Base-by-base conservation (phyloP, 2,888 invertebrate genomes). In the Brenthis ino region DNA sequence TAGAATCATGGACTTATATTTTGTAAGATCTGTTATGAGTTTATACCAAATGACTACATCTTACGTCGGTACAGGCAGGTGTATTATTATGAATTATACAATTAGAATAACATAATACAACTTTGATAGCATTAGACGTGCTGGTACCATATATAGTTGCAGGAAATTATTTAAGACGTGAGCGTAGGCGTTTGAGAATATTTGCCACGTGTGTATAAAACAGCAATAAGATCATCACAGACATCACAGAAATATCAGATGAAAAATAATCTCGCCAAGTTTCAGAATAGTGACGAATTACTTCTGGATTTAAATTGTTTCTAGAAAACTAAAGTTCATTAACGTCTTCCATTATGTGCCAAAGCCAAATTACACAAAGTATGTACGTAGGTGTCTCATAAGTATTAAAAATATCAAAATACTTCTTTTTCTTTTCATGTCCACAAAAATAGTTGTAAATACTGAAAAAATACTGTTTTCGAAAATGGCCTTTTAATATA, bases 311-410 rank as follows among this genome's bases (percentile, higher is more conserved):
- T 65, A 51, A 77, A 78, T 79, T 80, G 76, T 80, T 84, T 85
- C 83, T 82, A 82, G 83, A 87, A 85, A 77, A 80, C 73, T 79
- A 79, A 75, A 81, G 86, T 83, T 90, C 87, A 87, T 88, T 91
- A 89, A 77, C 87, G 84, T 84, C 80, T 81, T 80, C 84, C 81
- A 82, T 76, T 84, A 81, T 82, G 77, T 90, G 89, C 88, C 90
- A 91, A 91, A 87, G 87, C 73, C 79, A 83, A 80, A 65, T 71
- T 65, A 65, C 68, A 54, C 28, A 56, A 64, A 64, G 24, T 67
- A 67, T 72, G 82, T 83, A 67, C 72, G 82, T 83, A 77, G 83
- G 84, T 77, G 83, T 78, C 8, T 43, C 69, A 72, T 74, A 77
- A 77, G 77, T 79, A 73, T 76, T 74, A 71, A 71, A 67, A 70